A percentile compares a stretch with the other conserved stretches of the same genome.
Evolutionary conservation across 2,113 vertebrate genomes (phyloP).

Genomic region (Monopterus albus): DNA sequence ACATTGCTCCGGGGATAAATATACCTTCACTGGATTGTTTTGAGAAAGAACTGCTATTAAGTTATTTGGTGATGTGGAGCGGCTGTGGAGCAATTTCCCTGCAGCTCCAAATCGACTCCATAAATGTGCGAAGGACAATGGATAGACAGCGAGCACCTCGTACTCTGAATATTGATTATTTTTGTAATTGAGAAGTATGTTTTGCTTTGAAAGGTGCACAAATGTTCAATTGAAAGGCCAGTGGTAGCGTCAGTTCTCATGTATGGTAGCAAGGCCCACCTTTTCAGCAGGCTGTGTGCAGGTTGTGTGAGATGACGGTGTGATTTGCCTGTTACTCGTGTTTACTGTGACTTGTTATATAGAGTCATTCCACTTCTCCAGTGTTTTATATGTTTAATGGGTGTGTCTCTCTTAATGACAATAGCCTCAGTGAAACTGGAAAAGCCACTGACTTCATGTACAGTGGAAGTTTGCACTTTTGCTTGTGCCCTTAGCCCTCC

Average conservation of each 20-base stretch:
- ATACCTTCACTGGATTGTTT: slow-evolving; percentile 29
- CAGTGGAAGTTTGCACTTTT: too few relatives aligned
- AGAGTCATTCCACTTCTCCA: slow-evolving; percentile 10
- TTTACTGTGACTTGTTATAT: slow-evolving; percentile 15
- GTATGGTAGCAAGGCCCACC: background rate
- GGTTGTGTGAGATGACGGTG: background rate
- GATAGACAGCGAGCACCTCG: background rate
- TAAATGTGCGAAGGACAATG: slow-evolving; percentile 37
- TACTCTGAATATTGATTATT: slow-evolving; percentile 30
- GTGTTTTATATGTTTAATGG: too few relatives aligned
- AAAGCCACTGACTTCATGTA: too few relatives aligned
- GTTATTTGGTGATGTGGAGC: slow-evolving; percentile 19
- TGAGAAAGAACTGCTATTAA: slow-evolving; percentile 14
- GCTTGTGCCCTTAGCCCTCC: too few relatives aligned
- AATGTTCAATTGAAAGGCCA: background rate
- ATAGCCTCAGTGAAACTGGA: too few relatives aligned
- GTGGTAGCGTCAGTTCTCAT: background rate
- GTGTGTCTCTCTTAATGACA: too few relatives aligned
- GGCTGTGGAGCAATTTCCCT: slow-evolving; percentile 33
- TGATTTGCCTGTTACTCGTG: background rate
- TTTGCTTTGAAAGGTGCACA: slow-evolving; percentile 36
- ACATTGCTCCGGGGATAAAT: slow-evolving; percentile 36
- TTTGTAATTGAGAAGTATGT: slow-evolving; percentile 6
- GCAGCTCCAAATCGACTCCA: slow-evolving; percentile 8
- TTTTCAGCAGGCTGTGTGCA: background rate